Percentiles rank a stretch among this genome's conserved stretches.
phyloP scores from a whole-genome alignment of 2,113 vertebrate genomes.

The Capricornis sumatraensis region DNA sequence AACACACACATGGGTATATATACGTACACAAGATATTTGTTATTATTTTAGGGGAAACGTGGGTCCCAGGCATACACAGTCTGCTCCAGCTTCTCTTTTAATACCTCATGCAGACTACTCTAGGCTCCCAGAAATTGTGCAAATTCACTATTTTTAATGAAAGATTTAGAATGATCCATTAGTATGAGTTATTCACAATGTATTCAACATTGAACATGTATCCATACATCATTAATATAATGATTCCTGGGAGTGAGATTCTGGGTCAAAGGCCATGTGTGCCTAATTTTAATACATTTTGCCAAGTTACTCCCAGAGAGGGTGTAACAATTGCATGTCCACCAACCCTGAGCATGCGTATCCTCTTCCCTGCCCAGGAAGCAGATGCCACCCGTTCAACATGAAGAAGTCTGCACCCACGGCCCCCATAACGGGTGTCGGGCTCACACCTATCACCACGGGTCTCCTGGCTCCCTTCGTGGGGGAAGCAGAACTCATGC shows the following conservation, averaged over 20 bases:
- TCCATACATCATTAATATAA: background rate
- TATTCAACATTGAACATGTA: background rate
- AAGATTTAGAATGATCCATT: background rate
- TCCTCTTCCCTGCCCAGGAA: background rate
- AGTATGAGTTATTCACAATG: background rate
- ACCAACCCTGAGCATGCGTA: fast-evolving
- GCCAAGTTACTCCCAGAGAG: background rate
- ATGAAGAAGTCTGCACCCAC: background rate
- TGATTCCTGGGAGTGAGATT: background rate
- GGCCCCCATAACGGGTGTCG: fast-evolving
- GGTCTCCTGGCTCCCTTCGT: no score
- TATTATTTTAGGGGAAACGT: background rate
- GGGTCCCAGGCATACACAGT: no score
- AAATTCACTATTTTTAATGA: background rate
- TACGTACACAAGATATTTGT: background rate
- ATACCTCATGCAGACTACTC: no score
- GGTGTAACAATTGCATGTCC: fast-evolving
- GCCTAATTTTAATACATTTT: background rate
- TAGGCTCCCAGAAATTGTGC: background rate
- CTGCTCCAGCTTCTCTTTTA: background rate
- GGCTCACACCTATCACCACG: fast-evolving
- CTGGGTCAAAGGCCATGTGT: background rate
- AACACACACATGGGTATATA: background rate
- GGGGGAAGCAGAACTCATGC: no score
- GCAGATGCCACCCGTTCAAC: no score